Evolutionary conservation across 1,140 invertebrate genomes (phyloP), one percentile per base, ranked within the genome.

Genomic region (Pomacea maculata): DNA sequence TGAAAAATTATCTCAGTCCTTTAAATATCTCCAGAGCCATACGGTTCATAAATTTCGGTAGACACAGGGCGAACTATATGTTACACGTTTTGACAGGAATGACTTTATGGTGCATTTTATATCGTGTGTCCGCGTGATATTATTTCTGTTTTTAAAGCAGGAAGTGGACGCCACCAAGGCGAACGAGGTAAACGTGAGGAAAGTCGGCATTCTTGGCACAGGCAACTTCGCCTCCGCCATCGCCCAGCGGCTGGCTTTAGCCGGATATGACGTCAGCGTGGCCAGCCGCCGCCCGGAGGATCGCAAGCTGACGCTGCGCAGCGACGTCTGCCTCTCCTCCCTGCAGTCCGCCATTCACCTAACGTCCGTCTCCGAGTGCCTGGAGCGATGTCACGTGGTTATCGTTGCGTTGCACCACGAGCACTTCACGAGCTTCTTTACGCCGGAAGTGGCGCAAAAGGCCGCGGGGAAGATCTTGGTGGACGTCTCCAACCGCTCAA

Each of bases 171-270:
- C 67, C 67, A n/a, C 6, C n/a, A 70, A 70, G 67, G 21, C 67
- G 67, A 21, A n/a, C 21, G 67, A 70, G 12, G 21, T 70, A 14
- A 70, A 9, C 11, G 12, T 21, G 21, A 78, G 29, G 54, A n/a
- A 21, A 19, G 80, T 89, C n/a, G 86, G 87, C 7, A 85, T 90
- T 11, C 79, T 90, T 17, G 89, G 89, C 1, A 88, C 88, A 1
- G 89, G 89, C 7, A 84, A 88, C 74, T 89, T 86, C 78, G 87
- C 85, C 65, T 81, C 82, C 6, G 88, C 88, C 17, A 81, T 90
- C 54, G 85, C 88, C 25, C 85, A 81, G 61, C 71, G 87, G 25
- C 82, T 90, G 17, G 71, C 82, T 57, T 79, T 80, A 19, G 82
- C 82, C 71, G 89, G 89, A 61, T 88, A 88, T 83, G 80, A 86